A percentile compares a stretch with the other conserved stretches of the same genome.
Conservation (phyloP, 2,888 invertebrate genomes). For the Drosophila greeni region DNA sequence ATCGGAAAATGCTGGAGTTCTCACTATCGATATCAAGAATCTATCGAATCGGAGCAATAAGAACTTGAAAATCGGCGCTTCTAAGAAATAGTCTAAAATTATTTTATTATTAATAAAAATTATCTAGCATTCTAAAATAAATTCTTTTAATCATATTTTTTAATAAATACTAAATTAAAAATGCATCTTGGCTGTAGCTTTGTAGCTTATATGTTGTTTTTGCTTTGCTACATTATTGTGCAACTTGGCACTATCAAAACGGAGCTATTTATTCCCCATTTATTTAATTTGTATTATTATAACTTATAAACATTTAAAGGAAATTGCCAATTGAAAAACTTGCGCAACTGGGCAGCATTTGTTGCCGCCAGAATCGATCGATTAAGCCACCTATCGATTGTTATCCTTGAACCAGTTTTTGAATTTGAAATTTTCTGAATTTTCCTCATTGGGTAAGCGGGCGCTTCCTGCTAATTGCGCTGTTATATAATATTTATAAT, state of each 20-base stretch:
- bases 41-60: too few relatives aligned
- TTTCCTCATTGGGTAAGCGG: not conserved
- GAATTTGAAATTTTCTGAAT: conserved; percentile 3
- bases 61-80: not conserved
- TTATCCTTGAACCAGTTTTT: conserved; percentile 15
- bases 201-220: too few relatives aligned
- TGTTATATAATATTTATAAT: conserved; percentile 31
- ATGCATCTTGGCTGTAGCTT: too few relatives aligned
- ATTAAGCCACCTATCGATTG: not conserved
- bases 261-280: not conserved
- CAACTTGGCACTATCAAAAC: not conserved
- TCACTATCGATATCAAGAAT: not conserved
- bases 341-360: conserved; percentile 3
- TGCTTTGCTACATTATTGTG: not conserved
- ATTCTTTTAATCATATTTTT: too few relatives aligned
- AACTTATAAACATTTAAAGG: not conserved
- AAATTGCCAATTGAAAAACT: not conserved
- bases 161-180: too few relatives aligned
- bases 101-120: too few relatives aligned
- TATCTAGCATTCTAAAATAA: too few relatives aligned
- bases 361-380: not conserved
- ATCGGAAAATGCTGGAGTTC: not conserved
- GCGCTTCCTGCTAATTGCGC: conserved; percentile 28
- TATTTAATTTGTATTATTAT: not conserved
- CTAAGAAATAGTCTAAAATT: too few relatives aligned